Evolutionary conservation across 2,888 invertebrate genomes (phyloP), one percentile per base, ranked within the genome.

Genomic region (Drosophila picticornis): DNA sequence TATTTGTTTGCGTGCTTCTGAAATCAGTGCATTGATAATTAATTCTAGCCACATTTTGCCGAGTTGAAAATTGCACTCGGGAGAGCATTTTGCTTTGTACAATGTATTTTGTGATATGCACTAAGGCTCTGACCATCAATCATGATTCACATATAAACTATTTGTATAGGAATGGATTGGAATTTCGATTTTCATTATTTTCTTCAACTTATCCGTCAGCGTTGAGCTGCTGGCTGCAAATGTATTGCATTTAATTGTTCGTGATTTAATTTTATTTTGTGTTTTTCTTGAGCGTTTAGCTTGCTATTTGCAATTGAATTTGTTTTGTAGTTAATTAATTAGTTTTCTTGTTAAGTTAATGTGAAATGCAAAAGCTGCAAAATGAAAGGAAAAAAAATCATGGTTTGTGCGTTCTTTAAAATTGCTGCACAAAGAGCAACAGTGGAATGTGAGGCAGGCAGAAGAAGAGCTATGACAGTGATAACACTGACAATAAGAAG

Each of bases 401-500:
- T 22, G 6, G 5, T 1, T 32, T 31, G 19, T 34, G 22, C n/a
- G 13, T 31, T 34, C 40, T 27, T 34, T 34, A 48, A 67, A 31
- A 13, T 22, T n/a, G 46, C 31, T 58, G 58, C 25, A 27, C 55
- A 43, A 50, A 43, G 29, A 29, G 27, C 27, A 53, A 48, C 31
- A 29, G 40, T 25, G 5, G 25, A 19, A 27, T 11, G 31, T 11
- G 32, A 19, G 11, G 7, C n/a, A 27, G 22, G 9, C 11, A 19
- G n/a, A 25, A 31, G 51, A 27, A 22, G 38, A 72, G 72, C 50
- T 57, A 32, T 75, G 75, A 78, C 79, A 59, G 67, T 73, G 73
- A 75, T 69, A 74, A 77, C 75, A 67, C 59, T 63, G 63, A 64
- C 69, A 69, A 75, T 46, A 78, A 61, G 60, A 61, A 48, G 58